Base-by-base conservation (phyloP, 2,888 invertebrate species). In the Hirtodrosophila cameraria region DNA sequence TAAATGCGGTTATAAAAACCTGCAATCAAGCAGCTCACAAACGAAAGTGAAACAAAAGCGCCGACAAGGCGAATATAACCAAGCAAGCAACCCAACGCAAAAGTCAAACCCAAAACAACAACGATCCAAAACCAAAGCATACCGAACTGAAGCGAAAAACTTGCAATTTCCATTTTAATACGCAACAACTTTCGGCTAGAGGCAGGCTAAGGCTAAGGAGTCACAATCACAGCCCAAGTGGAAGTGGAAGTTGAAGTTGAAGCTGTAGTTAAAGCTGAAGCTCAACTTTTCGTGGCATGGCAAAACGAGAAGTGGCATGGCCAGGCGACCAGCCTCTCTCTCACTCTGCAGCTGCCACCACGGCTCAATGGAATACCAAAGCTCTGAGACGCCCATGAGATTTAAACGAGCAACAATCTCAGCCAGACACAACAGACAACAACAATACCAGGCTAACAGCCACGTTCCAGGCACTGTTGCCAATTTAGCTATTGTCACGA, bases 11-110 rank as follows among this genome's bases (percentile, higher is more conserved):
- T 71, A 71, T 54, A 84, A 82, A 80, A 83, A 71, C 80, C 84
- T 70, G 73, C 81, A 83, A 86, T 80, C 86, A 78, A 62, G 59
- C 70, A 50, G 31, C 46, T 35, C 39, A 39, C 65, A 84, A 88
- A 85, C 73, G 88, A 88, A 88, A 88, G 88, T 87, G 88, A 84
- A 81, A 79, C 75, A 75, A 79, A 75, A 79, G 69, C 57, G 75
- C 71, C 85, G 68, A 72, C 62, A 61, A 64, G 53, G 42, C 31
- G 7, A 57, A 25, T n/a, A n/a, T n/a, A n/a, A n/a, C n/a, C n/a
- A n/a, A n/a, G n/a, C 43, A 11, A 54, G 18, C 28, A 20, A 60
- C 41, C 50, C 20, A 36, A 42, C 11, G 43, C 59, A 46, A 61
- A 74, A 60, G 13, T 9, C n/a, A 20, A 23, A 36, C 4, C 12